These are phyloP conservation scores for Carlito syrichta DNA, from an alignment of 2,113 vertebrate genomes.

Conservation along the genomic window DNA sequence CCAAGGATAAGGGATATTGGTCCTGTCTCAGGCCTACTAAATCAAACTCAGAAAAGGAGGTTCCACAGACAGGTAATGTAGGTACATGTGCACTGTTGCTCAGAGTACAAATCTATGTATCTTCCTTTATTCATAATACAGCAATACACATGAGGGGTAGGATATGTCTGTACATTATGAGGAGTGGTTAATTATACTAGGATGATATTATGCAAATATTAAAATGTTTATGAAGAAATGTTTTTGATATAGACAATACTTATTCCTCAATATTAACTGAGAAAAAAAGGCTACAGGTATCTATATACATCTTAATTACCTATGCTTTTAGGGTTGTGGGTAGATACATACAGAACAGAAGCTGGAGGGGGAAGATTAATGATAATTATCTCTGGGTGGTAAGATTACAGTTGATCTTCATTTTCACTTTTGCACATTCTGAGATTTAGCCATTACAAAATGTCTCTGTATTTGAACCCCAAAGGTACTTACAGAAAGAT, in stretches of 20 bases:
- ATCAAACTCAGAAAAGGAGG: neutral
- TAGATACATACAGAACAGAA: neutral
- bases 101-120: neutral
- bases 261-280: neutral
- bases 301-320: neutral
- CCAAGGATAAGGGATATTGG: neutral
- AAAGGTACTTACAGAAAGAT: neutral
- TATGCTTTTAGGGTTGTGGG: neutral
- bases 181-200: neutral
- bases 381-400: neutral
- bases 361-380: neutral
- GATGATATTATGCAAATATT: neutral
- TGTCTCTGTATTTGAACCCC: neutral
- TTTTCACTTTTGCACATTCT: neutral
- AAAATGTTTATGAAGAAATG: neutral
- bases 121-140: neutral
- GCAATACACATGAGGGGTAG: neutral
- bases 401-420: neutral
- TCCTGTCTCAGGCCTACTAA: neutral
- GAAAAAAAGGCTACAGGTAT: neutral
- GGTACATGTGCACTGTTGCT: neutral
- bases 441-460: neutral
- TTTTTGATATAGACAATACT: neutral
- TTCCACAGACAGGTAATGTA: accelerated
- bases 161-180: neutral